Conservation (phyloP, 2,113 vertebrate species). For the Serinus canaria region DNA sequence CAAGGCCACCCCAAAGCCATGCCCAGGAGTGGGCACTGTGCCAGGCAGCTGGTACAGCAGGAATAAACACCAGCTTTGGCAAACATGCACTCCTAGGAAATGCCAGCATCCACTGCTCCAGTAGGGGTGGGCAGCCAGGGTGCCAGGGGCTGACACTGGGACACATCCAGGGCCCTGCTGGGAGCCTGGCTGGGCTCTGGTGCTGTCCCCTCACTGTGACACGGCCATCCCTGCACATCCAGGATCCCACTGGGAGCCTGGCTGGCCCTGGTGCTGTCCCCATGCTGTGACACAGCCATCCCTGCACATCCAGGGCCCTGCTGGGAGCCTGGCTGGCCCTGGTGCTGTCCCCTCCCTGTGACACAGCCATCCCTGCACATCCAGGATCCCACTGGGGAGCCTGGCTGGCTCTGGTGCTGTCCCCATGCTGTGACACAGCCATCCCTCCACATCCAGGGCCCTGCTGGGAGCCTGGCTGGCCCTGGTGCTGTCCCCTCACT, state of each 20-base stretch:
- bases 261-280: background rate
- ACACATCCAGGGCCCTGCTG: rapidly evolving
- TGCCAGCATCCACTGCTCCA: rapidly evolving
- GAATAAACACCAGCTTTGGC: rapidly evolving
- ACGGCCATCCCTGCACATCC: rapidly evolving
- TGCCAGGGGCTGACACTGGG: background rate
- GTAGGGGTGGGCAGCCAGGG: rapidly evolving
- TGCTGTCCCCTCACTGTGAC: rapidly evolving
- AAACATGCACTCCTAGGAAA: background rate
- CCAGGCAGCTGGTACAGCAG: background rate
- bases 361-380: no score
- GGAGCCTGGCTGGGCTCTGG: rapidly evolving
- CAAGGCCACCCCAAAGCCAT: rapidly evolving
- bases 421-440: rapidly evolving
- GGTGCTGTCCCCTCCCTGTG: no score
- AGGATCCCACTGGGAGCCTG: rapidly evolving
- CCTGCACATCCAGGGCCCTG: no score
- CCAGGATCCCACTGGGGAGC: background rate
- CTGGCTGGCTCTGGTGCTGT: rapidly evolving
- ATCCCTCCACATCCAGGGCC: background rate
- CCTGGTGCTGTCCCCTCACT: rapidly evolving
- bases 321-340: no score
- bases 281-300: rapidly evolving
- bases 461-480: rapidly evolving
- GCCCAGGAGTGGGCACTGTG: background rate